Base-by-base conservation (phyloP, 1,140 invertebrate genomes). In the Diploscapter pachys region DNA sequence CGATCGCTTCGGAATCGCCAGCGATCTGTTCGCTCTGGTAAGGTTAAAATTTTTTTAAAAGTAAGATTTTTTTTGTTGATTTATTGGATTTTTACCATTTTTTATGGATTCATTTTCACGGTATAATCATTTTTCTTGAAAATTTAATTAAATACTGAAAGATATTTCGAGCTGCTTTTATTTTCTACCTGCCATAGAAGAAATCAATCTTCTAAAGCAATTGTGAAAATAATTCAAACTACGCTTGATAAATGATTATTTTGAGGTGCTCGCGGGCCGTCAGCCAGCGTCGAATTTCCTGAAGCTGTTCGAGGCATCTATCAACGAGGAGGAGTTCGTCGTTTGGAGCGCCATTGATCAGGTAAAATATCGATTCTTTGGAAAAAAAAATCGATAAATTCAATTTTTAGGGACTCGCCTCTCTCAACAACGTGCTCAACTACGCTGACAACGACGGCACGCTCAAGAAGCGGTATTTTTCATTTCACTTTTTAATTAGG, bases 21-120 rank as follows among this genome's bases (percentile, higher is more conserved):
- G 95, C 87, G 96, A 98, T 77, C 89, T 96, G 55, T 96, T 94
- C 86, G 93, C 94, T 52, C 89, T 96, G 87, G 89, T 90, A 83
- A 72, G 31, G 13, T 9, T 6, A 8, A 11, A 55, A 8, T 1
- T 5, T 54, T 50, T 64, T 13, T 64, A 31, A 31, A 31, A 31
- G 31, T 31, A 31, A 31, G 31, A 31, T 31, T 31, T 31, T 31
- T 31, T 64, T 31, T 8, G 31, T 13, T 13, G 13, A 48, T 6
- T 8, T 64, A 6, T 31, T 64, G 5, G 63, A 13, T 6, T 5
- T 64, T 50, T 64, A 50, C 31, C 51, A 5, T 64, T 50, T 31
- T 31, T 31, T 31, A 31, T 31, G 31, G 31, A 31, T 31, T 31
- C 0, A 31, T 31, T 31, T 31, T 31, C 31, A 31, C 31, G 31